Conservation (phyloP, 1,140 invertebrate genomes). For the Danaus plexippus region DNA sequence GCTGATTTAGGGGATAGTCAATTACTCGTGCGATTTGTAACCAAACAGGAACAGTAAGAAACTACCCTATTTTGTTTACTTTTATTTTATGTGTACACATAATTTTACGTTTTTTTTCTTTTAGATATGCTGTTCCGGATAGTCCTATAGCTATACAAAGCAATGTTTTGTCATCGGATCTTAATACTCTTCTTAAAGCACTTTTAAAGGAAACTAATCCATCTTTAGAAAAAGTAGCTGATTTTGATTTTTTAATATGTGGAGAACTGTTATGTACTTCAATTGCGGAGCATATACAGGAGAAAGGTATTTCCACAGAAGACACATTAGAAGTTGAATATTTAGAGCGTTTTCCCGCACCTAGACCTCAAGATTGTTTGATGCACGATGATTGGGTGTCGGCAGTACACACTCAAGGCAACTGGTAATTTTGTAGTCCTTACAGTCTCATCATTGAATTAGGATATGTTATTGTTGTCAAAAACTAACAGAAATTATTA, state of each 20-base stretch:
- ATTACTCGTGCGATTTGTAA: constrained; percentile 83
- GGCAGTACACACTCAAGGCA: constrained; percentile 80
- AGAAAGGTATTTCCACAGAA: constrained; percentile 80
- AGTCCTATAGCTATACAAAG: constrained; percentile 85
- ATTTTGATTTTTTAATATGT: constrained; percentile 92
- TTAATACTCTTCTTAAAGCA: constrained; percentile 88
- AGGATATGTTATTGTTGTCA: background rate
- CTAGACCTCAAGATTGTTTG: constrained; percentile 90
- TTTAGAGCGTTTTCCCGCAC: constrained; percentile 88
- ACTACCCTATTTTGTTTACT: constrained; percentile 4
- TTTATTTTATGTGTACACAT: no score
- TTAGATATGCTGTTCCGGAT: constrained; percentile 90
- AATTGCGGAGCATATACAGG: constrained; percentile 79
- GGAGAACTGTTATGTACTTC: constrained; percentile 83
- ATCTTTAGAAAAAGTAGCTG: constrained; percentile 70
- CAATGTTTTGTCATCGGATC: constrained; percentile 76
- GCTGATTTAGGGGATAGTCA: constrained; percentile 45
- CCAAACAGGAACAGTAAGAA: constrained; percentile 85
- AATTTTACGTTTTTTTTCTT: constrained; percentile 40
- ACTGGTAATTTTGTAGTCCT: constrained; percentile 80
- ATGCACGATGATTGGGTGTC: constrained; percentile 97
- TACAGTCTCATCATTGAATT: no score
- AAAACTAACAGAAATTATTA: constrained; percentile 4
- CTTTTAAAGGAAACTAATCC: constrained; percentile 78
- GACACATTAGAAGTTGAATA: constrained; percentile 91